A percentile compares a stretch with the other conserved stretches of the same genome.
Evolutionary conservation across 2,797 vertebrate genomes (phyloP).

Genomic region (Botia kubotai): DNA sequence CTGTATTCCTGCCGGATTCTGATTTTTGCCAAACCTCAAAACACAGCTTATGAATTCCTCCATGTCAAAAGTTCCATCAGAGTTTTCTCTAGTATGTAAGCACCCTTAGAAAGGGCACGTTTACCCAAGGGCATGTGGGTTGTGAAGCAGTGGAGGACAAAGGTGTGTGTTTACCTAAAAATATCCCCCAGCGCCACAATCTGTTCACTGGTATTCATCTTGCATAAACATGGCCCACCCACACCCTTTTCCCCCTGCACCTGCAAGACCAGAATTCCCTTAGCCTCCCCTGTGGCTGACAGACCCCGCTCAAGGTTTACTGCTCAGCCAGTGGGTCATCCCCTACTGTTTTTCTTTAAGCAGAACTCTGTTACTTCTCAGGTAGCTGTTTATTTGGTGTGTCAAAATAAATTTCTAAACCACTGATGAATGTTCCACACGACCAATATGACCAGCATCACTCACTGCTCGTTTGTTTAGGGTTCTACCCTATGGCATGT

Average conservation of each 20-base stretch:
- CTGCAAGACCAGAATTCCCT: conserved; percentile 29
- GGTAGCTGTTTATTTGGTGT: conserved; percentile 9
- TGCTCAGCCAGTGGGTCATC: conserved; percentile 10
- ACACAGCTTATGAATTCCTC: background rate
- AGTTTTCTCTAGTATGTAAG: background rate
- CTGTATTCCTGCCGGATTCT: background rate
- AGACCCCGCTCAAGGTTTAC: background rate
- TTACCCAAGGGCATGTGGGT: conserved; percentile 33
- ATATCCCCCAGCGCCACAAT: conserved; percentile 55
- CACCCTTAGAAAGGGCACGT: background rate
- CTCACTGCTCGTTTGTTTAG: background rate
- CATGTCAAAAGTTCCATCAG: background rate
- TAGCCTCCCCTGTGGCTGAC: conserved; percentile 22
- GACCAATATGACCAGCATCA: conserved; percentile 3
- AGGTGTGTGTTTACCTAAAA: conserved; percentile 60
- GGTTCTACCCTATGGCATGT: conserved; percentile 54
- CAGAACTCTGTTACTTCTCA: background rate
- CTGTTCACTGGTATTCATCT: conserved; percentile 47
- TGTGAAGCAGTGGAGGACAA: conserved; percentile 37
- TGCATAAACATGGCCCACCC: conserved; percentile 32
- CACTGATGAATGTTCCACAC: background rate
- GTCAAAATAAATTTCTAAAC: background rate
- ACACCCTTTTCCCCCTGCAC: conserved; percentile 23
- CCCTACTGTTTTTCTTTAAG: conserved; percentile 16
- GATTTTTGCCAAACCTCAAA: background rate